Evolutionary conservation across 1,140 invertebrate species (phyloP), one percentile per base, ranked within the genome.

Genomic region (Marisa cornuarietis): DNA sequence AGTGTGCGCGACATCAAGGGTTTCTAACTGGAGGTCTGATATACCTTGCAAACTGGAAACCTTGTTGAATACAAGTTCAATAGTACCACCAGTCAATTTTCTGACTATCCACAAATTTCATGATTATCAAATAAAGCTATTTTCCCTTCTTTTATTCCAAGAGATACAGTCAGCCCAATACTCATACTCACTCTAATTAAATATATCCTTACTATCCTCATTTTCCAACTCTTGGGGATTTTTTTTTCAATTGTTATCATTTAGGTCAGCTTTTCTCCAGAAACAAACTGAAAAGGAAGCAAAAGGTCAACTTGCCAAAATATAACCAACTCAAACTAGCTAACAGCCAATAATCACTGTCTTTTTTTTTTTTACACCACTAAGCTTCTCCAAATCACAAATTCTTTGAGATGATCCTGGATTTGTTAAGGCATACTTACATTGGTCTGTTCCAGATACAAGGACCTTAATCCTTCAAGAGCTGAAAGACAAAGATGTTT

Each of bases 381-480:
- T 42, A 42, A 42, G 31, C 31, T 42, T 42, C 31, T 42, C 31
- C 31, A 42, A 42, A 42, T 42, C 1, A 42, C 31, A 42, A 42
- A 42, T 42, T 4, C 31, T 42, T 42, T 42, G 6, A 42, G 31
- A 42, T 42, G 31, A 42, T 42, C 31, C 31, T 42, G 14, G 22
- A 72, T 72, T n/a, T 51, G 49, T 24, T 42, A 72, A 14, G 1
- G 3, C 22, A 68, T 31, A 74, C 80, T 66, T 78, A 88, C 87
- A 83, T 88, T 82, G 24, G 87, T 86, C 52, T 86, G 83, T 82
- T 89, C 88, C 42, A 89, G 62, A 61, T 78, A 82, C 52, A 89
- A 72, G 54, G 78, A 73, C 62, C 84, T 86, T 26, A 89, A 81
- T 24, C 79, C 63, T 10, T 81, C 81, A 54, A 83, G 73, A 76